Base-by-base conservation (phyloP, 2,113 vertebrate species). In the Brachypodius melanocephalos region DNA sequence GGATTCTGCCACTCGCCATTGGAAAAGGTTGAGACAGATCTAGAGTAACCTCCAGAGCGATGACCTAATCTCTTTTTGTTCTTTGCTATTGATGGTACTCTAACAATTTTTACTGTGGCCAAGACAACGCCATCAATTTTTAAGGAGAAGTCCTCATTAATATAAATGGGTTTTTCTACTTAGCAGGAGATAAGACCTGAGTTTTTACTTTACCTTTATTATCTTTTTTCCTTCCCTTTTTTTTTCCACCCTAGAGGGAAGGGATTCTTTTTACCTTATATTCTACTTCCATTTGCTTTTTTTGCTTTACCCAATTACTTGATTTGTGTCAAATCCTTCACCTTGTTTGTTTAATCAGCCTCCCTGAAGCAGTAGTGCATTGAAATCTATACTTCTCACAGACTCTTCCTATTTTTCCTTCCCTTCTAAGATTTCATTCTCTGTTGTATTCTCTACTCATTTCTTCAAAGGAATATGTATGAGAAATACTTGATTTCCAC, bases 121-220 rank as follows among this genome's bases (percentile, higher is more conserved):
- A 90, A 92, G 67, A 90, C n/a, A 91, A 87, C 80, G n/a, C 12
- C 54, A 95, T 93, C 17, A 77, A 90, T 92, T 93, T 92, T 95
- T 92, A 85, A 95, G 19, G 36, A 88, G 58, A 65, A 90, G 10
- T 66, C 38, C 51, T 92, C 72, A 95, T 93, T 94, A 92, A 92
- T 92, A 90, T 83, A 94, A 77, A 92, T 66, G 28, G 1, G 0
- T 8, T 89, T 93, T 93, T 66, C 71, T 63, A 36, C 49, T 84
- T 77, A 73, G 25, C 19, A 75, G 57, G 62, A 88, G 58, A 85
- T 79, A 93, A 93, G 43, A 58, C 18, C 31, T 32, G 38, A 69
- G 17, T 79, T 91, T 88, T 85, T 9, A 45, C 24, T 58, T 26
- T 91, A 4, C 29, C 6, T 77, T 94, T 24, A 8, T 54, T 61